phyloP scores from a whole-genome alignment of 53 echinoderm and acorn worm species.

The Antedon mediterranea region DNA sequence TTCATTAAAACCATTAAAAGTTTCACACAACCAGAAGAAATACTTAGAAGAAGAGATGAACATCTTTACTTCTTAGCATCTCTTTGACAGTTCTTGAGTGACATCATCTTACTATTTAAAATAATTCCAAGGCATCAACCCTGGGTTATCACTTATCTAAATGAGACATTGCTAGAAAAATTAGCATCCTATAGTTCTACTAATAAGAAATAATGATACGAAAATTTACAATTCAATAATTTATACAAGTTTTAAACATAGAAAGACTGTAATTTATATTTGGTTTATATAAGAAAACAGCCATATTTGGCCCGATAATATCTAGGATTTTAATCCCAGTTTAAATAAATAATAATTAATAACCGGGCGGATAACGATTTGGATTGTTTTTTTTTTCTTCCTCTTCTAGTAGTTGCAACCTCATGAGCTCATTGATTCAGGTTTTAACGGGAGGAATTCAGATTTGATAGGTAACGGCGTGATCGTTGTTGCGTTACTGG shows the following conservation, averaged over 20 bases:
- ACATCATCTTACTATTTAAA: no score
- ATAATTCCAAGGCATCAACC: no score
- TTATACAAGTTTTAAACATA: background rate
- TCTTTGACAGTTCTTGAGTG: background rate
- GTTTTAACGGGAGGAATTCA: background rate
- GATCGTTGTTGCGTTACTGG: conserved; percentile 39
- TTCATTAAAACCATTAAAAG: background rate
- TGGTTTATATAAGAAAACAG: background rate
- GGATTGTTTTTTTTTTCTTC: background rate
- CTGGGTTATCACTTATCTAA: background rate
- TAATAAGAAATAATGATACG: background rate
- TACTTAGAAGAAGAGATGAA: background rate
- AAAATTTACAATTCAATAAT: background rate
- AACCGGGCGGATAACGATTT: background rate
- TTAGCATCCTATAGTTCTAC: background rate
- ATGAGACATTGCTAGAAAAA: background rate
- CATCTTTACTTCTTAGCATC: background rate
- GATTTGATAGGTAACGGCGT: conserved; percentile 27
- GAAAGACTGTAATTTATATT: background rate
- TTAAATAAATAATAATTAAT: background rate
- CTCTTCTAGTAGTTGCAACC: background rate
- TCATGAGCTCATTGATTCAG: background rate
- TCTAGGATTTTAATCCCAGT: background rate
- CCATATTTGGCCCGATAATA: background rate
- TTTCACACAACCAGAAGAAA: background rate